Base-by-base conservation (phyloP, 2,888 invertebrate genomes). In the Xestoiulus laeticollis region DNA sequence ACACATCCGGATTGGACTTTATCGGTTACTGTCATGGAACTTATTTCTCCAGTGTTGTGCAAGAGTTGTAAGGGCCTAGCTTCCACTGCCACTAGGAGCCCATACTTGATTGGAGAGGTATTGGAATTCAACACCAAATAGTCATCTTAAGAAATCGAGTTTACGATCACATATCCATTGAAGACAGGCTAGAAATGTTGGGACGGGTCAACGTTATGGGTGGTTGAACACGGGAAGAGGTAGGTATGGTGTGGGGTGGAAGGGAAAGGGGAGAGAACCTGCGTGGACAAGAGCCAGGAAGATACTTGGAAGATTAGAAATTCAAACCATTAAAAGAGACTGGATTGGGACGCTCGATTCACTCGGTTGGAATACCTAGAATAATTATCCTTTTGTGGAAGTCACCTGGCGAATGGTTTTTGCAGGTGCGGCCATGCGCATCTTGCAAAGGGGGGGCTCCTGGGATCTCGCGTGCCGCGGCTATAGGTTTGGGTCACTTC, bases 341-440 rank as follows among this genome's bases (percentile, higher is more conserved):
- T 68, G 68, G 68, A 68, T 68, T 68, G 68, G n/a, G 68, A 68
- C 68, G 68, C 68, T 68, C 26, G 22, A 68, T 68, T 68, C 68
- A 8, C 68, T 68, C 68, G n/a, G 68, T 68, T 26, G 22, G n/a
- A 68, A 68, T 68, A 22, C 8, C 68, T 68, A 22, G 26, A 26
- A 22, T 68, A 68, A 68, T 68, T 26, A 68, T 68, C 68, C 68
- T 68, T 68, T 68, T 68, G 68, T 68, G 19, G 83, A n/a, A 84
- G 84, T 84, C 84, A 84, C 84, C 84, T 84, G 33, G 84, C 33
- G 43, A 84, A 84, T 33, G 33, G 33, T n/a, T n/a, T n/a, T n/a
- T 33, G 84, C 84, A 84, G 84, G 83, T 84, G 84, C 43, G 84
- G 19, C 84, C 38, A 68, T 8, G 68, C 68, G 22, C 68, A 68